These are phyloP conservation scores for Zaprionus vittiger DNA, from an alignment of 1,140 invertebrate genomes.

Conservation along the genomic window DNA sequence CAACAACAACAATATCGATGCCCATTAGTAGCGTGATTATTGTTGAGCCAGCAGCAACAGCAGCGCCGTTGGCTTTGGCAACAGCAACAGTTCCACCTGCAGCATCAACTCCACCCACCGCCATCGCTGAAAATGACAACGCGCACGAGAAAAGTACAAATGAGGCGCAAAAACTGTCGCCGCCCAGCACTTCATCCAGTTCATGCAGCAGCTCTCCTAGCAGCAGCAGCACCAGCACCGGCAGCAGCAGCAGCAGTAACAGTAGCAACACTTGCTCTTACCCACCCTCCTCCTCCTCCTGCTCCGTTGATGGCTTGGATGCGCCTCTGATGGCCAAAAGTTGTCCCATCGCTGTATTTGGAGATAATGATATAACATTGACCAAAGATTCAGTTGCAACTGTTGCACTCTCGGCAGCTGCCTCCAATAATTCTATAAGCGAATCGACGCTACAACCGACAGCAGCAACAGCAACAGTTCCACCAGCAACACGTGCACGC, in stretches of 20 bases:
- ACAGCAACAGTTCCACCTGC: not conserved
- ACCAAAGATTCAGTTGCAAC: constrained; percentile 71
- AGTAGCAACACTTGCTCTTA: constrained; percentile 14
- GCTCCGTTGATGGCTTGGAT: constrained; percentile 24
- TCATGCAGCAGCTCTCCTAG: constrained; percentile 69
- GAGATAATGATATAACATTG: constrained; percentile 80
- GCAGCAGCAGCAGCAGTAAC: constrained; percentile 51
- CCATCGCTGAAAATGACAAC: constrained; percentile 12
- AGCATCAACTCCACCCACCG: constrained; percentile 11
- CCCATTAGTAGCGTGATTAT: constrained; percentile 53
- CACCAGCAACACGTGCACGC: constrained; percentile 74
- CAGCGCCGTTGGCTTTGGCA: not conserved
- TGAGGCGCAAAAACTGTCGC: constrained; percentile 37
- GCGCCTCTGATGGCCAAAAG: constrained; percentile 22
- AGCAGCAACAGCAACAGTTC: constrained; percentile 52
- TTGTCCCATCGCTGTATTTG: constrained; percentile 77
- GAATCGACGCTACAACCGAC: constrained; percentile 19
- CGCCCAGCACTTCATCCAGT: constrained; percentile 57
- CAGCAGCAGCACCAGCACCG: constrained; percentile 28
- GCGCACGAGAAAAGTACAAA: constrained; percentile 63
- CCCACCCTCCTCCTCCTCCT: not conserved
- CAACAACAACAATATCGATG: constrained; percentile 40
- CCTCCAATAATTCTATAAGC: constrained; percentile 10
- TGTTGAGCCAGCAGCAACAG: constrained; percentile 44
- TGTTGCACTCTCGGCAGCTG: constrained; percentile 55